Conservation (phyloP, 2,888 invertebrate genomes). For the Cephalotes varians region DNA sequence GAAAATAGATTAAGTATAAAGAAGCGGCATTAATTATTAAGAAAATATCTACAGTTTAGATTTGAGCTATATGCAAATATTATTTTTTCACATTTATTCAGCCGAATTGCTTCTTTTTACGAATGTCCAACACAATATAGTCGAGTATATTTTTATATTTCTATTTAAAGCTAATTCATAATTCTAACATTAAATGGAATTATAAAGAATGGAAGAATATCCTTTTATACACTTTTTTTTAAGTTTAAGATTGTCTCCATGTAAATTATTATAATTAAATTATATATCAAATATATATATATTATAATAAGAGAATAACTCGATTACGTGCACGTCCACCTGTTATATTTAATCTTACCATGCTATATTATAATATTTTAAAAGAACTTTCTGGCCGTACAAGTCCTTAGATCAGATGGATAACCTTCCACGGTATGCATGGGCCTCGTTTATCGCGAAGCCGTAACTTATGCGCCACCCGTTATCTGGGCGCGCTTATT, state of each 20-base stretch:
- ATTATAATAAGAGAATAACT: too few species aligned
- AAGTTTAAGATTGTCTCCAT: background rate
- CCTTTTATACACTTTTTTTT: background rate
- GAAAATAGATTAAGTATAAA: background rate
- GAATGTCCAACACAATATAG: background rate
- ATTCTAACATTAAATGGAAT: background rate
- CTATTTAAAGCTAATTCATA: background rate
- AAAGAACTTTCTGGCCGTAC: slow-evolving; percentile 11
- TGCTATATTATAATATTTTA: slow-evolving; percentile 7
- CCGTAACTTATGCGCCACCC: slow-evolving; percentile 76
- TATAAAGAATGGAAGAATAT: background rate
- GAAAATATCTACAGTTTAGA: background rate
- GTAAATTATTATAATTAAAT: background rate
- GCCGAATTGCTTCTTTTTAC: background rate
- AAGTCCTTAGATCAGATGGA: slow-evolving; percentile 5
- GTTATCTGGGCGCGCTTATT: slow-evolving; percentile 78
- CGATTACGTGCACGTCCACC: background rate
- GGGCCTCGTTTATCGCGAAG: slow-evolving; percentile 74
- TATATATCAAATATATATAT: slow-evolving; percentile 5
- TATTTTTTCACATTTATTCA: background rate
- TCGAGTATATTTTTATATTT: background rate
- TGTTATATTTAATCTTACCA: slow-evolving; percentile 9
- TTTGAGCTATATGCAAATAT: background rate
- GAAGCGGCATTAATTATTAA: background rate
- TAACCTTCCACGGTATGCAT: slow-evolving; percentile 39